Conservation (phyloP, 2,888 invertebrate genomes). For the Gibbula magus region DNA sequence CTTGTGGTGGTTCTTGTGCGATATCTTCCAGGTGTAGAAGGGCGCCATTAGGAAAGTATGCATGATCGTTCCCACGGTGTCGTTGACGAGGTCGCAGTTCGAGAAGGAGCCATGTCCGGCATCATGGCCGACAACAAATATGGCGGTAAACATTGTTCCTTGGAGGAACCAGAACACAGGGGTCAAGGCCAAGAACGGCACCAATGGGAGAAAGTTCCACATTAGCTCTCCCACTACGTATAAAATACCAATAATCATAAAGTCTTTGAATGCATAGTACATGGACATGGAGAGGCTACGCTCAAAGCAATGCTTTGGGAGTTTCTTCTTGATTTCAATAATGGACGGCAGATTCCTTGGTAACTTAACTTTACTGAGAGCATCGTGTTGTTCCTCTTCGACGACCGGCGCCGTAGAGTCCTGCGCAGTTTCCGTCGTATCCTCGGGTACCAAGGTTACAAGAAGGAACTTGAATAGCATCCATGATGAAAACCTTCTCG, state of each 20-base stretch:
- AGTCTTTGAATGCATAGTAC: constrained; percentile 65
- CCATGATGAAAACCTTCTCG: constrained; percentile 12
- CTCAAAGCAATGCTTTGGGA: constrained; percentile 68
- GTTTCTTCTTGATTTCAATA: constrained; percentile 62
- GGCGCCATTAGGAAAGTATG: constrained; percentile 68
- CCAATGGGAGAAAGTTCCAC: constrained; percentile 27
- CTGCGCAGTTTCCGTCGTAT: constrained; percentile 15
- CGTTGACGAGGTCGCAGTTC: constrained; percentile 59
- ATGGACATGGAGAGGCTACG: constrained; percentile 56
- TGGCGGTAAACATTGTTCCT: constrained; percentile 67
- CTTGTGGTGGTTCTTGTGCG: constrained; percentile 70
- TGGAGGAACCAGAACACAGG: constrained; percentile 67
- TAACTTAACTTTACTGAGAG: constrained; percentile 35
- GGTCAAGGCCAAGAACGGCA: constrained; percentile 36
- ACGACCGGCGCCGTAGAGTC: constrained; percentile 10
- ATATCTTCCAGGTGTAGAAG: constrained; percentile 71
- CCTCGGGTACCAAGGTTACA: constrained; percentile 32
- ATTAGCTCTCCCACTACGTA: constrained; percentile 43
- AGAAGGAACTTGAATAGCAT: constrained; percentile 28
- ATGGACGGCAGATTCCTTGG: constrained; percentile 63
- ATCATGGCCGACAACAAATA: constrained; percentile 72
- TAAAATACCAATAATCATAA: constrained; percentile 47
- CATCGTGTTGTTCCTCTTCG: constrained; percentile 28
- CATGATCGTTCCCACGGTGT: constrained; percentile 61
- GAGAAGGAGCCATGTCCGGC: constrained; percentile 72